Evolutionary conservation across 1,140 invertebrate genomes (phyloP).

Genomic region (Lordiphosa clarofinis): DNA sequence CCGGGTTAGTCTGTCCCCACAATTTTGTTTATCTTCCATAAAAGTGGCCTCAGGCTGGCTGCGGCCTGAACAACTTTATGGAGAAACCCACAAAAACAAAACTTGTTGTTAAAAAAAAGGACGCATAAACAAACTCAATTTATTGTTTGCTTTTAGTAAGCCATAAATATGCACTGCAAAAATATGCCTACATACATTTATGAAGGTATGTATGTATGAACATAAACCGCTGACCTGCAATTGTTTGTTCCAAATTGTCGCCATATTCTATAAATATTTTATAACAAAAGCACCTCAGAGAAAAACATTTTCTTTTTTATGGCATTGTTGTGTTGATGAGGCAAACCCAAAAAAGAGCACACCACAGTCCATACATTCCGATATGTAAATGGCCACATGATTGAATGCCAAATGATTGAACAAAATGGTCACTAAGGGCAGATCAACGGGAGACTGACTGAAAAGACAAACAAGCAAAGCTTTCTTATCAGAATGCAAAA

Average conservation of each 20-base stretch:
- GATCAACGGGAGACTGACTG: too few species aligned
- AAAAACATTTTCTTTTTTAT: conserved; percentile 44
- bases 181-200: conserved; percentile 1
- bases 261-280: conserved; percentile 64
- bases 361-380: conserved; percentile 2
- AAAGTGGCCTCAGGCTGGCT: conserved; percentile 30
- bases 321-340: conserved; percentile 44
- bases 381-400: conserved; percentile 35
- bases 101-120: background rate
- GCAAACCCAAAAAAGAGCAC: conserved; percentile 25
- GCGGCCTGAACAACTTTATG: conserved; percentile 4
- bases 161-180: conserved; percentile 61
- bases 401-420: conserved; percentile 26
- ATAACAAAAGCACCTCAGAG: conserved; percentile 36
- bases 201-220: too few species aligned
- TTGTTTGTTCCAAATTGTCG: conserved; percentile 57
- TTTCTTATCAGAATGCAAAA: too few species aligned
- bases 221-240: conserved; percentile 30
- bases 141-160: conserved; percentile 30
- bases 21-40: conserved; percentile 43
- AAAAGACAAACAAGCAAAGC: too few species aligned
- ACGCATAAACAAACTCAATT: conserved; percentile 43
- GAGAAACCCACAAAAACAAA: conserved; percentile 4
- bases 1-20: conserved; percentile 5
- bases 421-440: background rate